phyloP scores from a whole-genome alignment of 2,797 vertebrate species.

The Aphelocoma californica region DNA sequence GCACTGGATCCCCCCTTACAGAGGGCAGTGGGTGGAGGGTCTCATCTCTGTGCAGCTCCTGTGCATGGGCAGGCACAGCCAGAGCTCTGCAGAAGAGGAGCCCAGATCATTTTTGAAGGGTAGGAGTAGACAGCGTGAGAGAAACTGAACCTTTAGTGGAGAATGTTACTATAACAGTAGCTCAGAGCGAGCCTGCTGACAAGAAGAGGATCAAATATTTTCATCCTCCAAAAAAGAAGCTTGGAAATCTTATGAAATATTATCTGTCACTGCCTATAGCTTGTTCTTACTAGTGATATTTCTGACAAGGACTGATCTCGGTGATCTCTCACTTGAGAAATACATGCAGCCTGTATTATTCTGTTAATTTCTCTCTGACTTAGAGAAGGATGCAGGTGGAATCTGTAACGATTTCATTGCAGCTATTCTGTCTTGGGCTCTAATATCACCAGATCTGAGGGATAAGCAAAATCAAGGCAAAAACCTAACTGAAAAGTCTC shows the following conservation, averaged over 20 bases:
- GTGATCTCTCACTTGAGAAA: conserved; percentile 49
- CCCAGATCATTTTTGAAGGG: neutral
- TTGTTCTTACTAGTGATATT: conserved; percentile 6
- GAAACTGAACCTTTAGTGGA: neutral
- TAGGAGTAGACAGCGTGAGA: neutral
- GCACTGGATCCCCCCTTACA: neutral
- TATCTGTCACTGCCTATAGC: neutral
- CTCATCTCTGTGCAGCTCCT: neutral
- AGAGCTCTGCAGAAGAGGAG: neutral
- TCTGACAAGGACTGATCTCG: conserved; percentile 1
- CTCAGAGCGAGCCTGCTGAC: neutral
- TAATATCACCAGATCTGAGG: conserved; percentile 28
- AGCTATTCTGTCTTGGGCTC: conserved; percentile 1
- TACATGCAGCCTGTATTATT: neutral
- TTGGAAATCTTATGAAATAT: conserved; percentile 1
- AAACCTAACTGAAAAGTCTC: neutral
- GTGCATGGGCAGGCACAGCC: neutral
- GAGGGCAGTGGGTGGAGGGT: neutral
- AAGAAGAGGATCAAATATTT: conserved; percentile 14
- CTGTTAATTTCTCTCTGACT: conserved; percentile 52
- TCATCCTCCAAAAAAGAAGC: neutral
- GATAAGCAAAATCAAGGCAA: conserved; percentile 30
- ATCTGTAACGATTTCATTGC: conserved; percentile 27
- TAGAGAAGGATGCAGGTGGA: conserved; percentile 7
- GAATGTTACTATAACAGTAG: neutral